Evolutionary conservation across 2,888 invertebrate species (phyloP).

Genomic region (Andrena dorsata): DNA sequence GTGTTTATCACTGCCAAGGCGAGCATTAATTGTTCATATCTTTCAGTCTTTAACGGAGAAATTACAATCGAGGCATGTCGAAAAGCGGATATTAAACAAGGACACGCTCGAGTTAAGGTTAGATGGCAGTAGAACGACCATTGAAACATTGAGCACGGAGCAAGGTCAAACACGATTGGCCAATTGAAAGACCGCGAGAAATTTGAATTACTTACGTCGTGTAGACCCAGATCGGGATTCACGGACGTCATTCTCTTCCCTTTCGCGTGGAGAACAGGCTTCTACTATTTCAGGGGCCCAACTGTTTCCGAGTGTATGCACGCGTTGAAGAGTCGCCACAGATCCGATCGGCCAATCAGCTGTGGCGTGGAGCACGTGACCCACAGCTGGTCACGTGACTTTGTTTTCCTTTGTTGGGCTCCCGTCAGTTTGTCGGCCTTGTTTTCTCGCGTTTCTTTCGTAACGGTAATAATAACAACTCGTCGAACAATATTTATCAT

Average conservation of each 20-base stretch:
- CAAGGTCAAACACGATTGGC: conserved; percentile 28
- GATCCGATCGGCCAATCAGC: conserved; percentile 33
- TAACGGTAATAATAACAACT: not conserved
- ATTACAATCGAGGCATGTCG: not conserved
- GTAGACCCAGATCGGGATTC: conserved; percentile 24
- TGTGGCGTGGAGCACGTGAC: conserved; percentile 13
- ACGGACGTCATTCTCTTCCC: conserved; percentile 18
- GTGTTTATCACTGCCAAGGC: too few relatives aligned
- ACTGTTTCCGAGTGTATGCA: conserved; percentile 15
- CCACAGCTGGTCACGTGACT: not conserved
- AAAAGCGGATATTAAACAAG: not conserved
- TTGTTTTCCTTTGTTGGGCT: not conserved
- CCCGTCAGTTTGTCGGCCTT: not conserved
- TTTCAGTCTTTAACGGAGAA: not conserved
- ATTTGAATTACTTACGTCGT: conserved; percentile 56
- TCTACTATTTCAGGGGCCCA: not conserved
- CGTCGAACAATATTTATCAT: not conserved
- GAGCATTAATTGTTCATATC: too few relatives aligned
- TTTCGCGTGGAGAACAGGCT: not conserved
- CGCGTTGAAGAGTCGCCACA: conserved; percentile 21
- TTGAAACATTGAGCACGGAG: conserved; percentile 1
- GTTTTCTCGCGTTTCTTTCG: not conserved
- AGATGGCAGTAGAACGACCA: conserved; percentile 3
- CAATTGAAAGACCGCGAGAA: conserved; percentile 27
- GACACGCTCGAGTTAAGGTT: conserved; percentile 18